Evolutionary conservation across 2,888 invertebrate genomes (phyloP), one percentile per base, ranked within the genome.

Genomic region (Hypsopygia costalis): DNA sequence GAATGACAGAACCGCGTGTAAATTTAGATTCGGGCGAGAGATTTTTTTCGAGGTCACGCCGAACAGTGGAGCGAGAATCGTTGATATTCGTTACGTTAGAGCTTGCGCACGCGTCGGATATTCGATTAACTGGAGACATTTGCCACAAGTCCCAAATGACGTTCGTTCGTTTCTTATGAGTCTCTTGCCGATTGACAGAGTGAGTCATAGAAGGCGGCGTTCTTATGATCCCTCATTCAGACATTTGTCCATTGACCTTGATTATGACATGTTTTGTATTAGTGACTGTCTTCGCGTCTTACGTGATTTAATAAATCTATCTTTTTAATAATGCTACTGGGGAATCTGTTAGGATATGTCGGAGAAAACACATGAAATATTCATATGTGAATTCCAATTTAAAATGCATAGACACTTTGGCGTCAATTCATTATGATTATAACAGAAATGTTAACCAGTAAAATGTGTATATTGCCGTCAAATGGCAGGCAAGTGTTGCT

Each of bases 1-100:
- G 64, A 75, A 72, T 75, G 72, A 75, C 69, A 70, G 67, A 70
- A 62, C 64, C 62, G 55, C 62, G 67, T 47, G 64, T 73, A 78
- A 79, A 77, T 81, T 79, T 81, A 69, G 71, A 80, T 61, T 68
- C 62, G 62, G 62, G 50, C 67, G 67, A 72, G 61, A 65, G 69
- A 60, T 62, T 65, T 16, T 55, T 72, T 76, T 77, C 78, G 79
- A 81, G 83, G 81, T 79, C 81, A 68, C 49, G 52, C 54, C 60
- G 59, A 56, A 62, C 62, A 55, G 56, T 57, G 57, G 57, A 2
- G 16, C 36, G 36, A 52, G 56, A 63, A 52, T 52, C 55, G 55
- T 60, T 60, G 60, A 66, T 66, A 69, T 65, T 57, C 47, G 50
- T 70, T 71, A 72, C 70, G 69, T 76, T 75, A 76, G 57, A 52